A percentile compares a stretch with the other conserved stretches of the same genome.
Evolutionary conservation across 2,888 invertebrate species (phyloP).

Genomic region (Caenorhabditis macrosperma): DNA sequence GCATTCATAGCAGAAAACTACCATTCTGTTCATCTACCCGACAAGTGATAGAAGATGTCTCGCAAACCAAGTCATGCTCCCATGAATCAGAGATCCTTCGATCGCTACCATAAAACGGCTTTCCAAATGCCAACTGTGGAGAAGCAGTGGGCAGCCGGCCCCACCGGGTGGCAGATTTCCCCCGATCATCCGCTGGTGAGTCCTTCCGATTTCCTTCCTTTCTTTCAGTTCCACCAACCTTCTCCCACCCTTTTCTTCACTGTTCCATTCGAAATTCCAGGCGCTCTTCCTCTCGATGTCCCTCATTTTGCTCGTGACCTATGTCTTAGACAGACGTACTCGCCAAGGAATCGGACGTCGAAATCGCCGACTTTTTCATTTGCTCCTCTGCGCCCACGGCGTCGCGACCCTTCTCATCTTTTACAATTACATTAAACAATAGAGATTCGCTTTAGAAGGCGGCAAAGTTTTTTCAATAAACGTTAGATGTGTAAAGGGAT

Average conservation of each 20-base stretch:
- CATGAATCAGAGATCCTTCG: not conserved
- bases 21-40: no score
- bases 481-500: not conserved
- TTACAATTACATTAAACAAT: slow-evolving; percentile 33
- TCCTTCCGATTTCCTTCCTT: not conserved
- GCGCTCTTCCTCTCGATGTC: not conserved
- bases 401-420: not conserved
- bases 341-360: slow-evolving; percentile 7
- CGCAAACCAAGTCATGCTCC: not conserved
- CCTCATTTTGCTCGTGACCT: slow-evolving; percentile 19
- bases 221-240: not conserved
- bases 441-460: no score
- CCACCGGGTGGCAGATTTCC: not conserved
- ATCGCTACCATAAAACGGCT: not conserved
- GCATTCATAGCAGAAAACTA: not conserved
- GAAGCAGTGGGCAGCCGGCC: not conserved
- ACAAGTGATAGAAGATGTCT: no score
- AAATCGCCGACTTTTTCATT: slow-evolving; percentile 27
- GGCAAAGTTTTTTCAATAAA: not conserved
- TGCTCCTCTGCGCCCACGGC: slow-evolving; percentile 22
- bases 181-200: not conserved
- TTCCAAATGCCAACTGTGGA: not conserved
- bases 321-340: slow-evolving; percentile 18
- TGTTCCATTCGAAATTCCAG: not conserved
- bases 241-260: not conserved